Base-by-base conservation (phyloP, 2,888 invertebrate genomes). In the Abscondita cerata region DNA sequence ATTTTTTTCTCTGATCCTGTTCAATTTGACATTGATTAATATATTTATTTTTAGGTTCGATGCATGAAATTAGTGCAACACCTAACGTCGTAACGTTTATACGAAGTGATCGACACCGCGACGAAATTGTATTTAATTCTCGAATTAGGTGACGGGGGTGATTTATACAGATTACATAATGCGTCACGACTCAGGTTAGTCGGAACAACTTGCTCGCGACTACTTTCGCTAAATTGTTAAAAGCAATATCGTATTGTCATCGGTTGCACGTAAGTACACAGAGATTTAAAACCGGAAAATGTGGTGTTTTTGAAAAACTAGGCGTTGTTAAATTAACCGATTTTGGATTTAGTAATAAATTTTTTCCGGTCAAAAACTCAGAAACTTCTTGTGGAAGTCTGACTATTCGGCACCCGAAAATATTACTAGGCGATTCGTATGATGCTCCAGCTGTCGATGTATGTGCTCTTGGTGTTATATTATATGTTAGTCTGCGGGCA, bases 41-140 rank as follows among this genome's bases (percentile, higher is more conserved):
- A n/a, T n/a, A n/a, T 40, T 44, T 58, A 59, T 66, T 76, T 81
- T 58, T 76, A 91, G 93, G 90, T 95, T 66, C 88, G 96, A 68
- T 98, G 98, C 81, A 98, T 98, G 98, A 98, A 98, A 83, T 83
- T 99, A 73, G 98, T 99, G 47, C 98, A 99, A 80, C 99, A 99
- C 83, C 98, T 98, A 31, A 96, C 99, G 83, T 98, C 99, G 38
- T 98, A 99, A 47, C 86, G 98, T 58, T 85, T 99, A 51, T 99
- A 99, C 83, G 98, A 99, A 85, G 98, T 99, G 67, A 99, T 99
- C 78, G 99, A 99, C 83, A 99, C 99, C 34, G 95, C 96, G 80
- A 97, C 97, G 67, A 98, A 99, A 83, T 85, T 98, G 75, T 96
- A 96, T 83, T 87, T 96, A 80, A 97, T 99, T 78, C 84, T 99